A percentile compares a stretch with the other conserved stretches of the same genome.
Evolutionary conservation across 2,113 vertebrate genomes (phyloP).

Genomic region (Protobothrops flavoviridis): DNA sequence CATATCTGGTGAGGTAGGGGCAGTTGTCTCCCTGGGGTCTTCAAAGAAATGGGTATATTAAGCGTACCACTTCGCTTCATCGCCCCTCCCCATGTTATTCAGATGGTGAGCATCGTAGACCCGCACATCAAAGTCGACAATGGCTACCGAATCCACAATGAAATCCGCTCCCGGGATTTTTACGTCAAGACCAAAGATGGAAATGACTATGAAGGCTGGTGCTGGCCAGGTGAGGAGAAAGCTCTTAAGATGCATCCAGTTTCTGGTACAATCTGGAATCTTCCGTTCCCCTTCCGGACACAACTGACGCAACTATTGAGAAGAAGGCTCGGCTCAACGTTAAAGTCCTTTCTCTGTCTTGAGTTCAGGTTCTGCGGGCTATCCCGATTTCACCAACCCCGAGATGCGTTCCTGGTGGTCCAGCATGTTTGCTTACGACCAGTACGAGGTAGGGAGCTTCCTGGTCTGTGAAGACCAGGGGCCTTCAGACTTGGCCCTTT

Average conservation of each 20-base stretch:
- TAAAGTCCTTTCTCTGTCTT: background rate
- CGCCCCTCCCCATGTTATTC: background rate
- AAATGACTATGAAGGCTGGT: slow-evolving; percentile 91
- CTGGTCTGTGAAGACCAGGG: too few relatives aligned
- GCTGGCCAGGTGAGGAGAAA: slow-evolving; percentile 83
- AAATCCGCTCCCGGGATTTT: slow-evolving; percentile 76
- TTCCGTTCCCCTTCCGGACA: too few relatives aligned
- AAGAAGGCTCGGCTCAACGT: background rate
- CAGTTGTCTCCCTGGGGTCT: background rate
- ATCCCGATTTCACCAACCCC: slow-evolving; percentile 86
- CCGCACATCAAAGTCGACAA: slow-evolving; percentile 92
- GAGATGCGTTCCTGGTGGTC: slow-evolving; percentile 88
- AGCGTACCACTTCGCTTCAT: rapidly evolving
- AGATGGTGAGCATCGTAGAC: slow-evolving; percentile 94
- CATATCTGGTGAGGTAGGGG: background rate
- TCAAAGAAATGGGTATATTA: background rate
- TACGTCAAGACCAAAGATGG: slow-evolving; percentile 89
- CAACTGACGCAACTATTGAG: background rate
- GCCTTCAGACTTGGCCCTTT: too few relatives aligned
- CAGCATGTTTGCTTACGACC: slow-evolving; percentile 84
- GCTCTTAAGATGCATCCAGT: background rate
- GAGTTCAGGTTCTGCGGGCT: slow-evolving; percentile 78
- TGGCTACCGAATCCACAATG: slow-evolving; percentile 83
- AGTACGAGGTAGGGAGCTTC: slow-evolving; percentile 77
- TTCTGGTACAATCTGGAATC: too few relatives aligned